phyloP scores from a whole-genome alignment of 1,140 invertebrate genomes.

The Heliconius melpomene region DNA sequence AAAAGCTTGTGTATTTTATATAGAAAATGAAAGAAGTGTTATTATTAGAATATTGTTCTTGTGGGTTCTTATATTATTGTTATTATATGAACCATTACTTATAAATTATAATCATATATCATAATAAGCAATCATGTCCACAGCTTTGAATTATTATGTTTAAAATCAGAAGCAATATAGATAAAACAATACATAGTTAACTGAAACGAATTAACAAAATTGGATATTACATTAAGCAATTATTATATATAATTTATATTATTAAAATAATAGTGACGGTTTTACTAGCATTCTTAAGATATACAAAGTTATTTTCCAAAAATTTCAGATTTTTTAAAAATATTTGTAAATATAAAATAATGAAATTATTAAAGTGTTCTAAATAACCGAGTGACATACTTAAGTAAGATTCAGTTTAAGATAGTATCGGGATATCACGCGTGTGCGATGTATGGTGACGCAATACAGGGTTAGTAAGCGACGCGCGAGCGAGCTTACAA shows the following conservation, averaged over 20 bases:
- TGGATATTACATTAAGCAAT: neutral
- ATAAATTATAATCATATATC: neutral
- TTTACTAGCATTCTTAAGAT: too few relatives aligned
- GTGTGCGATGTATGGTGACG: conserved; percentile 16
- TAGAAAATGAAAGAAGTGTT: neutral
- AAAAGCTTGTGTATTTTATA: too few relatives aligned
- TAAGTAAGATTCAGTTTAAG: conserved; percentile 10
- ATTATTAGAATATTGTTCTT: neutral
- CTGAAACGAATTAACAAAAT: conserved; percentile 2
- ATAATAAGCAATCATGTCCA: neutral
- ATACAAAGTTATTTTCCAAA: too few relatives aligned
- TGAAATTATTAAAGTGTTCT: too few relatives aligned
- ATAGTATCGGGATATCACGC: conserved; percentile 22
- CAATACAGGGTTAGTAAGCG: conserved; percentile 23
- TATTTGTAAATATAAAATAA: too few relatives aligned
- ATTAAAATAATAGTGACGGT: neutral
- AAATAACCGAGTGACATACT: neutral
- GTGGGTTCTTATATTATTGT: neutral
- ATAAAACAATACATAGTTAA: neutral
- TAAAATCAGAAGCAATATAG: neutral
- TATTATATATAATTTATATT: neutral
- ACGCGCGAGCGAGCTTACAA: neutral
- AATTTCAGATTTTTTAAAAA: too few relatives aligned
- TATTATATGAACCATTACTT: neutral
- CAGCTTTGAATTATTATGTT: neutral